These are phyloP conservation scores for Charadrius vociferus DNA, from an alignment of 2,113 vertebrate genomes.

Conservation along the genomic window DNA sequence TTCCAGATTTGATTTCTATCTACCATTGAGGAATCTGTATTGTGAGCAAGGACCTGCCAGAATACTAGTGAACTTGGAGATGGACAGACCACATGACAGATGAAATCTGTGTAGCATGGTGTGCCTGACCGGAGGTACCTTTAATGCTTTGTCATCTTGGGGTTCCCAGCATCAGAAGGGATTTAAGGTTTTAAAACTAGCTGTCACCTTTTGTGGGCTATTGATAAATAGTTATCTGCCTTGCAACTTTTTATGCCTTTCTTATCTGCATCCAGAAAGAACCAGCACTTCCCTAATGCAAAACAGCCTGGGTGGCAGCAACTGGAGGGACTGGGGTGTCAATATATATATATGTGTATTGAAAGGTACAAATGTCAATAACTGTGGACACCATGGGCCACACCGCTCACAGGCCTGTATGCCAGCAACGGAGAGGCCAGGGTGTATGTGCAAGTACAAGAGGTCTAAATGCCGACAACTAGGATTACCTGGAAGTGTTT, in stretches of 20 bases:
- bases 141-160: background rate
- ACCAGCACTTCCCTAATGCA: background rate
- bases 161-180: background rate
- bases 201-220: background rate
- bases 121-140: background rate
- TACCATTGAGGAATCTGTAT: background rate
- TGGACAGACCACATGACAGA: background rate
- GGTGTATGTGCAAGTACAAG: background rate
- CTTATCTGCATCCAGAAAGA: background rate
- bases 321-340: background rate
- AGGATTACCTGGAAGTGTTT: background rate
- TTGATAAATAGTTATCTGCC: background rate
- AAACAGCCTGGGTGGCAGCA: background rate
- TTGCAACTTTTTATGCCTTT: background rate
- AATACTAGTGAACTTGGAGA: background rate
- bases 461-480: background rate
- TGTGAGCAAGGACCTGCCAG: background rate
- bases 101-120: background rate
- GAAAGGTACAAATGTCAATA: background rate
- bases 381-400: background rate
- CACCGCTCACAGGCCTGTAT: background rate
- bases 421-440: background rate
- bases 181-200: background rate
- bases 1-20: background rate
- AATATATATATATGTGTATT: no score